Conservation (phyloP, 1,140 invertebrate species). For the Drosophila santomea region DNA sequence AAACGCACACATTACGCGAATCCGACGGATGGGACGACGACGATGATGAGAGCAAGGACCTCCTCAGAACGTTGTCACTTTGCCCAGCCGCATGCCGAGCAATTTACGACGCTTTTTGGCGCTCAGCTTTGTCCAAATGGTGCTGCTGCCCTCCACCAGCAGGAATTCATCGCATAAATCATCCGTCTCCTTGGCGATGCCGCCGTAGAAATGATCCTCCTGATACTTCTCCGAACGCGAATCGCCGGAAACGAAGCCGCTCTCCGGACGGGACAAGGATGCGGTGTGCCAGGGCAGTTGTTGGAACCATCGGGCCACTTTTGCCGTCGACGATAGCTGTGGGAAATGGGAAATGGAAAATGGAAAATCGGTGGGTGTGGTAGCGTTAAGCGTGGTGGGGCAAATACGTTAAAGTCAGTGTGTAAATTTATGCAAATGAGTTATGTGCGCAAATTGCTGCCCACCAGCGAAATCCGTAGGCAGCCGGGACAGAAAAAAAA, state of each 20-base stretch:
- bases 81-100: slow-evolving; percentile 88
- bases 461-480: slow-evolving; percentile 54
- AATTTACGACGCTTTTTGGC: slow-evolving; percentile 88
- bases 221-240: slow-evolving; percentile 84
- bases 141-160: slow-evolving; percentile 86
- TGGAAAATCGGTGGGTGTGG: slow-evolving; percentile 12
- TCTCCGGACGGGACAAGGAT: slow-evolving; percentile 89
- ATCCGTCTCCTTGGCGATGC: slow-evolving; percentile 85
- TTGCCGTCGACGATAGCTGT: slow-evolving; percentile 89
- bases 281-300: slow-evolving; percentile 87
- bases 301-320: slow-evolving; percentile 91
- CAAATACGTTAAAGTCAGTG: slow-evolving; percentile 58
- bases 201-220: slow-evolving; percentile 77
- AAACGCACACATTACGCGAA: slow-evolving; percentile 75
- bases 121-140: slow-evolving; percentile 87
- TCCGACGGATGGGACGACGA: neutral
- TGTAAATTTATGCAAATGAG: slow-evolving; percentile 83
- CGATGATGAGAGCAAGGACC: too few relatives aligned
- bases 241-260: slow-evolving; percentile 89
- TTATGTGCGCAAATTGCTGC: slow-evolving; percentile 80
- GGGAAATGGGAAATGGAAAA: slow-evolving; percentile 57
- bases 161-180: slow-evolving; percentile 85
- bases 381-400: slow-evolving; percentile 16
- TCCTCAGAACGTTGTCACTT: slow-evolving; percentile 87
- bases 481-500: neutral